phyloP scores from a whole-genome alignment of 2,113 vertebrate genomes.

The Microtus oregoni region DNA sequence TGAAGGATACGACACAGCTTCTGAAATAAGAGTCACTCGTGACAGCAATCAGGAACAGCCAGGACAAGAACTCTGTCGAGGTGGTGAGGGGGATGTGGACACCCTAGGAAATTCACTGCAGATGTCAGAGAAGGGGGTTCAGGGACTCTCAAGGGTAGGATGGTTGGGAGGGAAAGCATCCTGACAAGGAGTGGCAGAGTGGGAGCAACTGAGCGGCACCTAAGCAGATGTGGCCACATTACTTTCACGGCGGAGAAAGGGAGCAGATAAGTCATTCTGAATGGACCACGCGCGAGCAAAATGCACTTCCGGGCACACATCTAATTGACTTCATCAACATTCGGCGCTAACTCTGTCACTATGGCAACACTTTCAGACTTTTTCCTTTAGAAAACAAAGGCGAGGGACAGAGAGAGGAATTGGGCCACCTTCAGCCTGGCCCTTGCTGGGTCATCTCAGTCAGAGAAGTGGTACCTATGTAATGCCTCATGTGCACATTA shows the following conservation, averaged over 20 bases:
- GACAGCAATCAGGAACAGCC: rapidly evolving
- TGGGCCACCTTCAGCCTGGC: neutral
- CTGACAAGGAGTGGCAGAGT: rapidly evolving
- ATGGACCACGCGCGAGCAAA: rapidly evolving
- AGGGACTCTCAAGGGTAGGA: rapidly evolving
- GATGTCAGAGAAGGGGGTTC: too few relatives aligned
- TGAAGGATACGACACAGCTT: neutral
- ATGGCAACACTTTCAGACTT: neutral
- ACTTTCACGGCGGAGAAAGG: rapidly evolving
- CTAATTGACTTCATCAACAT: neutral
- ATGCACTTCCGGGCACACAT: neutral
- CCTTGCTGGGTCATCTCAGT: neutral
- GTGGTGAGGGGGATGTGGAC: rapidly evolving
- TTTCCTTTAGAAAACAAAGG: neutral
- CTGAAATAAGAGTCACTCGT: rapidly evolving
- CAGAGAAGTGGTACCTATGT: rapidly evolving
- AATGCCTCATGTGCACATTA: rapidly evolving
- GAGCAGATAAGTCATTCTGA: neutral
- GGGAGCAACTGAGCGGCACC: rapidly evolving
- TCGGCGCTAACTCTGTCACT: neutral
- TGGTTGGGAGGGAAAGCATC: rapidly evolving
- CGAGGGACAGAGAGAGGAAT: neutral
- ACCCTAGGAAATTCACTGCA: rapidly evolving
- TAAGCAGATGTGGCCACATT: rapidly evolving
- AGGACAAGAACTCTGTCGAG: rapidly evolving